Percentiles rank a stretch among this genome's conserved stretches.
phyloP scores from a whole-genome alignment of 2,888 invertebrate species.

The Calliphora vomitoria region DNA sequence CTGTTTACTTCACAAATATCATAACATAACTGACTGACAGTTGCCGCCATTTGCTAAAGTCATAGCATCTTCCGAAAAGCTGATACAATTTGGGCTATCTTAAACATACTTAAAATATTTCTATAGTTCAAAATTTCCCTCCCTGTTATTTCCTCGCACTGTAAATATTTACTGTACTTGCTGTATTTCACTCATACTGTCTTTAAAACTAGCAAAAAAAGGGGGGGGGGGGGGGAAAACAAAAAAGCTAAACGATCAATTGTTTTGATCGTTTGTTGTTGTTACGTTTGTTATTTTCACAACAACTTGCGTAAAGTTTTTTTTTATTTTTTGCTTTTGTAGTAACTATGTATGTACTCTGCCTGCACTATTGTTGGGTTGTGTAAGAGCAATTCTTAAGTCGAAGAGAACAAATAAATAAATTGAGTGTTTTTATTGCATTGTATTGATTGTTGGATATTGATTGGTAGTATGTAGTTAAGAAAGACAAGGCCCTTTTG shows the following conservation, averaged over 20 bases:
- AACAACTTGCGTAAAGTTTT: slow-evolving; percentile 45
- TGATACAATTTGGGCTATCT: too few relatives aligned
- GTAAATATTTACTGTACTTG: too few relatives aligned
- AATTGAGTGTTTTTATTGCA: slow-evolving; percentile 52
- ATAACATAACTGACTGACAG: too few relatives aligned
- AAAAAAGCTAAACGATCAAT: slow-evolving; percentile 62
- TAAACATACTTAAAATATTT: too few relatives aligned
- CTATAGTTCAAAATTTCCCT: too few relatives aligned
- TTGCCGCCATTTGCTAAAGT: too few relatives aligned
- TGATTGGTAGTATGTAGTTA: slow-evolving; percentile 37
- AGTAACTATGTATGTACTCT: slow-evolving; percentile 7
- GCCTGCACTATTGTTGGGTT: background rate
- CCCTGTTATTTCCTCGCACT: too few relatives aligned
- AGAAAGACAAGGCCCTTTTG: slow-evolving; percentile 61
- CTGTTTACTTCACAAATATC: too few relatives aligned
- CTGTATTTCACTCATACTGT: slow-evolving; percentile 20
- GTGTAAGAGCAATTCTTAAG: slow-evolving; percentile 36
- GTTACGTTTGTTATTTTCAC: slow-evolving; percentile 35
- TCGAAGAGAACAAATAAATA: slow-evolving; percentile 66
- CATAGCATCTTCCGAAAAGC: too few relatives aligned
- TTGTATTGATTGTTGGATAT: slow-evolving; percentile 52
- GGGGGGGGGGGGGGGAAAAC: too few relatives aligned
- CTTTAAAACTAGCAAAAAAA: background rate
- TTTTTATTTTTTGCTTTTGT: background rate
- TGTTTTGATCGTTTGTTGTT: slow-evolving; percentile 43